phyloP scores from a whole-genome alignment of 2,888 invertebrate species.

The Norana najaformis region DNA sequence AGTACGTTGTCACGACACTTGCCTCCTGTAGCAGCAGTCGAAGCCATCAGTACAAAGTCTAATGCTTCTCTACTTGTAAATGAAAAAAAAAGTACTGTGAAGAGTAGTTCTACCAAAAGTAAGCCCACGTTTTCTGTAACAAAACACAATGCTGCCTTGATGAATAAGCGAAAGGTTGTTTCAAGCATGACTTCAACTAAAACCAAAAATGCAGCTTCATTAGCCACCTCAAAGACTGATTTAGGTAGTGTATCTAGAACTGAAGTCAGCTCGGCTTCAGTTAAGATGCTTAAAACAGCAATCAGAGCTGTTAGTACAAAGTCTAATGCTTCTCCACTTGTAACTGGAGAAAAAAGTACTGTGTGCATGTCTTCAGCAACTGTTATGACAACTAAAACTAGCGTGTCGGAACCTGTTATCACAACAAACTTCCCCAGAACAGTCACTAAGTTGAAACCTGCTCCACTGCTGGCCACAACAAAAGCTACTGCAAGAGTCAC shows the following conservation, averaged over 20 bases:
- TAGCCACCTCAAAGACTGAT: neutral
- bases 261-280: neutral
- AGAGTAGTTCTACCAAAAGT: neutral
- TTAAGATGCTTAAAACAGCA: neutral
- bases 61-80: neutral
- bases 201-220: neutral
- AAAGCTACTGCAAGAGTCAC: neutral
- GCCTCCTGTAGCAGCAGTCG: neutral
- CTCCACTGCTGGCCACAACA: neutral
- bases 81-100: neutral
- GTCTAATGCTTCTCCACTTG: neutral
- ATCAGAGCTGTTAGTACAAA: neutral
- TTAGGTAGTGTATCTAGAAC: neutral
- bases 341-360: neutral
- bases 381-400: neutral
- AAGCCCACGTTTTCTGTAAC: neutral
- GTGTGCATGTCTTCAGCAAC: too few relatives aligned
- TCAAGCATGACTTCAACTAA: neutral
- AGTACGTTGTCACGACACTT: neutral
- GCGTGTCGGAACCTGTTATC: neutral
- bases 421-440: neutral
- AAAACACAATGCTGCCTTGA: neutral
- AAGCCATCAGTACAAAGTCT: neutral
- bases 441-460: neutral
- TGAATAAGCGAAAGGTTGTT: neutral